These are phyloP conservation scores for Sarcophaga carnaria DNA, from an alignment of 2,888 invertebrate species.

Conservation along the genomic window DNA sequence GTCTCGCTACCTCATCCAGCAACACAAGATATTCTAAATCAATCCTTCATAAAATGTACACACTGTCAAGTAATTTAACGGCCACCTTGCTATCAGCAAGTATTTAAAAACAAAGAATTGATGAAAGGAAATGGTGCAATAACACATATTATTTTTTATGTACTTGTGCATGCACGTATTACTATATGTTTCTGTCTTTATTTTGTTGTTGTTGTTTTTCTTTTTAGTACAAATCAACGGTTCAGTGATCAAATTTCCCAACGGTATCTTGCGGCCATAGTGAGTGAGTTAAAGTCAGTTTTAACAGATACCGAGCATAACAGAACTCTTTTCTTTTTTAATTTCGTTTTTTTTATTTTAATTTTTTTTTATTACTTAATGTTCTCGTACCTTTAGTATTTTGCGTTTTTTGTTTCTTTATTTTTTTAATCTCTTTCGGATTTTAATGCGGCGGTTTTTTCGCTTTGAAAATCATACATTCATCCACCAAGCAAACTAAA, in stretches of 20 bases:
- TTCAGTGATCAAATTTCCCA: constrained; percentile 66
- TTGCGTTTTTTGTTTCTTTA: background rate
- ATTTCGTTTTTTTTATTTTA: constrained; percentile 32
- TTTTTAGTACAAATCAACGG: constrained; percentile 58
- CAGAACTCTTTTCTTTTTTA: constrained; percentile 60
- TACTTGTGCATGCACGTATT: background rate
- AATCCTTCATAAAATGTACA: no score
- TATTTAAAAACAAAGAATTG: no score
- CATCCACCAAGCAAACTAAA: constrained; percentile 44
- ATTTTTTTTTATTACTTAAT: constrained; percentile 44
- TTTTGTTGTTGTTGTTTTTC: background rate
- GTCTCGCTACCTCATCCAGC: no score
- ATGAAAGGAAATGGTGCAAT: constrained; percentile 44
- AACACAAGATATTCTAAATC: no score
- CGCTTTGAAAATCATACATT: constrained; percentile 66
- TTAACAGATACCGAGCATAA: constrained; percentile 59
- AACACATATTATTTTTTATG: background rate
- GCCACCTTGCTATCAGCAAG: no score
- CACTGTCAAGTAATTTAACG: no score
- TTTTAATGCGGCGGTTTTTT: constrained; percentile 64
- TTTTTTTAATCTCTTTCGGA: constrained; percentile 13
- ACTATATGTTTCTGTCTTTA: background rate
- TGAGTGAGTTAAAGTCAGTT: constrained; percentile 58
- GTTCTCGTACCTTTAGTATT: constrained; percentile 7
- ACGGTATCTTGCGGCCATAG: constrained; percentile 58